A percentile compares a stretch with the other conserved stretches of the same genome.
Conservation (phyloP, 2,888 invertebrate genomes). For the Cartodere bifasciata region DNA sequence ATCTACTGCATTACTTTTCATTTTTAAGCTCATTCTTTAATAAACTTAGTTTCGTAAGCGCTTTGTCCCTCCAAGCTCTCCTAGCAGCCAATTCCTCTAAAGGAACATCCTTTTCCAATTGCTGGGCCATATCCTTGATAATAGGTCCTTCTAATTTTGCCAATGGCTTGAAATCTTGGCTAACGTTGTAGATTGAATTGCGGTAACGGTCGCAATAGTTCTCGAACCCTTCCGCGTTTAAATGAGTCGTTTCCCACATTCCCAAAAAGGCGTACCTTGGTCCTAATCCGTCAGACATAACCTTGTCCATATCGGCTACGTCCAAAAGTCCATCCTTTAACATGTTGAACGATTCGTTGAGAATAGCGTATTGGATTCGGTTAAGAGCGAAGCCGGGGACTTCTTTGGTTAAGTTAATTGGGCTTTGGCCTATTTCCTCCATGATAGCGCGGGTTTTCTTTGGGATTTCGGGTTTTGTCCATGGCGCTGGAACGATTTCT, state of each 20-base stretch:
- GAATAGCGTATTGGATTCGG: constrained; percentile 86
- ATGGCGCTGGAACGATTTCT: constrained; percentile 88
- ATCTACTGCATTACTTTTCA: constrained; percentile 4
- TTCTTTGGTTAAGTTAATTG: constrained; percentile 75
- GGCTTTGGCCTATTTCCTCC: constrained; percentile 83
- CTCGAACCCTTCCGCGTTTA: constrained; percentile 79
- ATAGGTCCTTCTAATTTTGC: constrained; percentile 60
- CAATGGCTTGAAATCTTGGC: constrained; percentile 60
- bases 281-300: constrained; percentile 89
- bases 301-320: constrained; percentile 81
- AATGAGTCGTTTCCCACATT: constrained; percentile 82
- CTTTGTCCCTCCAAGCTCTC: constrained; percentile 72
- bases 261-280: constrained; percentile 94
- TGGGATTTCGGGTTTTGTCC: constrained; percentile 72
- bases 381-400: constrained; percentile 88
- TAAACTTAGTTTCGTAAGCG: constrained; percentile 64
- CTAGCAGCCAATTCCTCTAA: constrained; percentile 59
- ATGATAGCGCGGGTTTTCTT: constrained; percentile 62
- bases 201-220: constrained; percentile 50
- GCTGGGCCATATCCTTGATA: constrained; percentile 53
- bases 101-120: constrained; percentile 62
- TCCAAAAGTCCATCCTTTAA: constrained; percentile 73
- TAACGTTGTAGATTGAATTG: constrained; percentile 47
- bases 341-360: constrained; percentile 86
- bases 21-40: constrained; percentile 60